Evolutionary conservation across 2,113 vertebrate genomes (phyloP).

Genomic region (Aphyosemion australe): DNA sequence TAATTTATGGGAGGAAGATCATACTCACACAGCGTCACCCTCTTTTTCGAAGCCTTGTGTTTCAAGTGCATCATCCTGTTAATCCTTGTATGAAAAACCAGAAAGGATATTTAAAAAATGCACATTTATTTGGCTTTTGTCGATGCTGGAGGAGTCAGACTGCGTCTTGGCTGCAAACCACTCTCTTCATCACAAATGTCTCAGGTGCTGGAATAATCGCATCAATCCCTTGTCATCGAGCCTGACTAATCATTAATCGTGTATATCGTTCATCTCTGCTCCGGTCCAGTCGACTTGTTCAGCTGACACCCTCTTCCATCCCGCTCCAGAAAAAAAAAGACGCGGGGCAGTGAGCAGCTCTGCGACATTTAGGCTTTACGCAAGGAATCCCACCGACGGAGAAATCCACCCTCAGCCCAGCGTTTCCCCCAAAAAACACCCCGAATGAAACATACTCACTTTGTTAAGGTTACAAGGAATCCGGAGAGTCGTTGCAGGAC

Average conservation of each 20-base stretch:
- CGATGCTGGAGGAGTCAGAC: conserved; percentile 21
- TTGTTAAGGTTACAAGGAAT: conserved; percentile 75
- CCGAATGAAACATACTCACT: conserved; percentile 68
- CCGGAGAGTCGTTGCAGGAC: conserved; percentile 77
- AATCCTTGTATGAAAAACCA: conserved; percentile 5
- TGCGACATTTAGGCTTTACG: conserved; percentile 82
- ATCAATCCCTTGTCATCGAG: conserved; percentile 6
- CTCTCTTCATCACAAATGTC: conserved; percentile 11
- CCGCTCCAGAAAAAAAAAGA: conserved; percentile 37
- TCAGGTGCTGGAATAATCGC: conserved; percentile 20
- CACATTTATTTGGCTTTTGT: background rate
- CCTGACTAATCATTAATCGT: conserved; percentile 3
- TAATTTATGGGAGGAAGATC: conserved; percentile 23
- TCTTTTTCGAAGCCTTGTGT: conserved; percentile 24
- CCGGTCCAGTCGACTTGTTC: conserved; percentile 21
- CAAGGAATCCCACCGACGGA: conserved; percentile 29
- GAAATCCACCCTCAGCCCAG: conserved; percentile 1
- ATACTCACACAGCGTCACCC: conserved; percentile 57
- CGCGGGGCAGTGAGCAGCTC: conserved; percentile 70
- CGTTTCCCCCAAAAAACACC: background rate
- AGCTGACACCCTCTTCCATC: conserved; percentile 45
- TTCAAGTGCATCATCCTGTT: conserved; percentile 25
- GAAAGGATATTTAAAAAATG: background rate
- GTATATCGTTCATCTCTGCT: background rate
- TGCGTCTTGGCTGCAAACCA: conserved; percentile 47